These are phyloP conservation scores for Phycodurus eques DNA, from an alignment of 2,113 vertebrate genomes.

Conservation along the genomic window DNA sequence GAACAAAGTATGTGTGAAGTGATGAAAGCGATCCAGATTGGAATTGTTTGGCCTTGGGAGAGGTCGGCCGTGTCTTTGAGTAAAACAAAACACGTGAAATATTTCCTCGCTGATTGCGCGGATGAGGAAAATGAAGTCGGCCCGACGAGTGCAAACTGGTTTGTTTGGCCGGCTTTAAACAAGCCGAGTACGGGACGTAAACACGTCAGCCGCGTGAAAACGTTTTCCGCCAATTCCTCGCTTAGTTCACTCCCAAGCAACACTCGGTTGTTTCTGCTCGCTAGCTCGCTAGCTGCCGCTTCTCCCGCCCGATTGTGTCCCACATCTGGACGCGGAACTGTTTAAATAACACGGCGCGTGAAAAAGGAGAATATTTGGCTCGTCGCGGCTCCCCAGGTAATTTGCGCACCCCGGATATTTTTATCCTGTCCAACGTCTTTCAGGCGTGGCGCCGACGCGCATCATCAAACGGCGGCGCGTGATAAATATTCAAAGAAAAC, in stretches of 20 bases:
- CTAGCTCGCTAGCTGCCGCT: neutral
- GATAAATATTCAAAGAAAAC: conserved; percentile 13
- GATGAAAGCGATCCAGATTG: neutral
- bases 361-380: conserved; percentile 9
- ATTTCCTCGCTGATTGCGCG: neutral
- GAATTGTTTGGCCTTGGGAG: neutral
- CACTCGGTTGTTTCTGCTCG: neutral
- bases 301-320: neutral
- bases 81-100: neutral
- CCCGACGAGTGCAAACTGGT: neutral
- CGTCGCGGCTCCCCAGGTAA: conserved; percentile 4
- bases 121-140: neutral
- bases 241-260: neutral
- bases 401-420: conserved; percentile 12
- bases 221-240: neutral
- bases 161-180: neutral
- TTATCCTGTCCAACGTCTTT: conserved; percentile 12
- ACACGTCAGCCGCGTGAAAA: neutral
- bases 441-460: conserved; percentile 2
- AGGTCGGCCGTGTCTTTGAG: neutral
- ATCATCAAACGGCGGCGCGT: conserved; percentile 7
- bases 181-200: neutral
- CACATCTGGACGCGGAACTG: conserved; percentile 8
- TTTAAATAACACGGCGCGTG: conserved; percentile 1
- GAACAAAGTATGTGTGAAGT: neutral